A percentile compares a stretch with the other conserved stretches of the same genome.
phyloP scores from a whole-genome alignment of 1,140 invertebrate species.

The Drosophila arawakana region DNA sequence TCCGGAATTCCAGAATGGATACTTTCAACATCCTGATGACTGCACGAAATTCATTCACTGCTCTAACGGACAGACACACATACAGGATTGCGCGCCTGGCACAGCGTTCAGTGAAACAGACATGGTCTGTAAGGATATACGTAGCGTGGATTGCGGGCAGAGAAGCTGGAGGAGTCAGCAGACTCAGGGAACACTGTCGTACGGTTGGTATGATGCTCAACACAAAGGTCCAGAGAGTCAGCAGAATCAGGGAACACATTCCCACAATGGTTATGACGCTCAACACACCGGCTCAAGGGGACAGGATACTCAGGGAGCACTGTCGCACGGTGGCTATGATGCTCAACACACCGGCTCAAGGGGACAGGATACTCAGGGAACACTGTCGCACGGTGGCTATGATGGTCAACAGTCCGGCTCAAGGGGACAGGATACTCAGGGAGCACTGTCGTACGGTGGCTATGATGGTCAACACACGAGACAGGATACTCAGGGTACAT shows the following conservation, averaged over 20 bases:
- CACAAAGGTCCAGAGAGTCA: too few relatives aligned
- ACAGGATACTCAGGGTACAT: too few relatives aligned
- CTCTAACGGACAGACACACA: conserved; percentile 86
- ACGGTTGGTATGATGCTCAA: background rate
- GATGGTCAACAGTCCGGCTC: too few relatives aligned
- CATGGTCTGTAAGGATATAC: conserved; percentile 87
- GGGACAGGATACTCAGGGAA: too few relatives aligned
- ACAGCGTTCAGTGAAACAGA: conserved; percentile 87
- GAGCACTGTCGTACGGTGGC: background rate
- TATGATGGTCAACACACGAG: background rate
- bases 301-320: too few relatives aligned
- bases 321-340: too few relatives aligned
- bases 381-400: background rate
- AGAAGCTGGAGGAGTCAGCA: background rate
- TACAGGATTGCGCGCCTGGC: conserved; percentile 88
- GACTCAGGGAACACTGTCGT: too few relatives aligned
- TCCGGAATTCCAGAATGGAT: conserved; percentile 77
- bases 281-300: too few relatives aligned
- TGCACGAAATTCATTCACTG: conserved; percentile 89
- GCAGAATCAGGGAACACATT: too few relatives aligned
- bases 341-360: too few relatives aligned
- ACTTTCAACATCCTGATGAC: conserved; percentile 87
- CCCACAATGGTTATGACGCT: too few relatives aligned
- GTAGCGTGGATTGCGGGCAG: conserved; percentile 85
- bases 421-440: too few relatives aligned